Base-by-base conservation (phyloP, 1,140 invertebrate species). In the Leguminivora glycinivorella region DNA sequence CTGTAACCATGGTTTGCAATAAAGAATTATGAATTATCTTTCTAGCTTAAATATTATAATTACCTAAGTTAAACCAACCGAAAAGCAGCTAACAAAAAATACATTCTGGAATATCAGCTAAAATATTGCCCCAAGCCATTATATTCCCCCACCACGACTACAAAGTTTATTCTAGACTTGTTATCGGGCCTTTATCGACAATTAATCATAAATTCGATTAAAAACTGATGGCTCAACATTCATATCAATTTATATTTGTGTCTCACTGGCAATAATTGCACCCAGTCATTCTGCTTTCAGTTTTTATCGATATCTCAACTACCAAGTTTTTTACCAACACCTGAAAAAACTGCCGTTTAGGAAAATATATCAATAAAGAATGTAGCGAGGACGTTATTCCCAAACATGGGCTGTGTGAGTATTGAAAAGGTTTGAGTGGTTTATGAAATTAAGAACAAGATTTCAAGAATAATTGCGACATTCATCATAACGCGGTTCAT, bases 191-290 rank as follows among this genome's bases (percentile, higher is more conserved):
- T 17, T 29, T 31, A 63, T 29, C 58, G 26, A 29, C n/a, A 17
- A 63, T 63, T 17, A 31, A 63, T 63, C 58, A 63, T 19, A 63
- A 63, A 63, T 31, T 63, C 58, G 58, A 63, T 63, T 63, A 63
- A 31, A 63, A 63, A 63, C 58, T 63, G 58, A 63, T 63, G 25
- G 29, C 14, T 63, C n/a, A 31, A 63, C 58, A 63, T 63, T 63
- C 10, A 63, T 63, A 29, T 63, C 58, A 63, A 63, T 63, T 63
- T 63, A 63, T 31, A 63, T 63, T 17, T 29, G 25, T 63, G 58
- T 29, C 26, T 6, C 26, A 31, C 14, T 63, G 58, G 17, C 25
- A 63, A 63, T 63, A 31, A 63, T 63, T 63, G 58, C 58, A 63
- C 26, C 58, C 58, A 26, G 58, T 29, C 58, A 31, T 14, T 31